Conservation (phyloP, 2,888 invertebrate species). For the Argynnis bischoffii region DNA sequence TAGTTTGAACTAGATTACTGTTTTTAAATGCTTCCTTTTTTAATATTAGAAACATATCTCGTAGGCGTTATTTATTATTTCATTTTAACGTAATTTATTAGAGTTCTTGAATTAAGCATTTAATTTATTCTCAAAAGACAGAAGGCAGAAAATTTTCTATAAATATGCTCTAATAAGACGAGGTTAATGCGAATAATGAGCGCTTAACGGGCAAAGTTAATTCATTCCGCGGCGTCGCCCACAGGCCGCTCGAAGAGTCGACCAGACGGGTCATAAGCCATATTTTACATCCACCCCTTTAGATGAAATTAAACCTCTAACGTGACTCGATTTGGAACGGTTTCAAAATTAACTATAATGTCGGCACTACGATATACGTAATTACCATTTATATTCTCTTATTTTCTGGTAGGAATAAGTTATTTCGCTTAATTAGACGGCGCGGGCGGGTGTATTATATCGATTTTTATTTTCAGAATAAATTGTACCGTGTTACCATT, state of each 20-base stretch:
- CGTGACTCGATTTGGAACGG: conserved; percentile 32
- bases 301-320: conserved; percentile 32
- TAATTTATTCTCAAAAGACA: no score
- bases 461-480: no score
- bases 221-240: conserved; percentile 21
- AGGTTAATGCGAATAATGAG: conserved; percentile 22
- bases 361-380: conserved; percentile 8
- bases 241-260: conserved; percentile 21
- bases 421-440: neutral
- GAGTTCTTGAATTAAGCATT: no score
- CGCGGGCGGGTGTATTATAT: no score
- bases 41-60: no score
- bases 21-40: no score
- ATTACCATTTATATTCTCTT: conserved; percentile 8
- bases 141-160: neutral
- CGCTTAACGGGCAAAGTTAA: conserved; percentile 18
- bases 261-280: conserved; percentile 24
- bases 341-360: conserved; percentile 26
- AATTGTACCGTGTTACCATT: no score
- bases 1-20: no score
- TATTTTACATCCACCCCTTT: conserved; percentile 26
- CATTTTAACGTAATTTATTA: no score
- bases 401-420: neutral
- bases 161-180: conserved; percentile 17
- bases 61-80: no score